Conservation (phyloP, 1,140 invertebrate species). For the Lepidostoma basale region DNA sequence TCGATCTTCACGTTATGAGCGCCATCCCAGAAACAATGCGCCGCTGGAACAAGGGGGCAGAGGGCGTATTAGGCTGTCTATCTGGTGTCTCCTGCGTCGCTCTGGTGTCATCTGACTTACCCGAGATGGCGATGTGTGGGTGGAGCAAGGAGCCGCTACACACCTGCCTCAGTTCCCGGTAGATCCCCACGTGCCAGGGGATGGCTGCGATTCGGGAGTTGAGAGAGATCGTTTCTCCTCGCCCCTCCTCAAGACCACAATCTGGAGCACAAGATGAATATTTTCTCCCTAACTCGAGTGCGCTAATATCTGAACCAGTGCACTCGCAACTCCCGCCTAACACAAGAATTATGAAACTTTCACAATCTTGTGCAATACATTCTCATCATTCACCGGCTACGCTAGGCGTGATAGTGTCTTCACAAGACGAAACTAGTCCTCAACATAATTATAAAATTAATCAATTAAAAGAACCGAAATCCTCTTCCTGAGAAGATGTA, state of each 20-base stretch:
- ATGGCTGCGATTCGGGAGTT: background rate
- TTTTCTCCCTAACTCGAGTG: too few relatives aligned
- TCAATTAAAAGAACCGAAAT: too few relatives aligned
- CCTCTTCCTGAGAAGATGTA: too few relatives aligned
- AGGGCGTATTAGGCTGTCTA: too few relatives aligned
- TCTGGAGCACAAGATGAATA: constrained; percentile 25
- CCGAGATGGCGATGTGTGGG: constrained; percentile 1
- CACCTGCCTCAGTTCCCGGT: background rate
- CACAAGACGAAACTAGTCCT: too few relatives aligned
- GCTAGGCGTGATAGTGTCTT: too few relatives aligned
- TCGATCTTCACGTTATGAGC: background rate
- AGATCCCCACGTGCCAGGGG: constrained; percentile 33
- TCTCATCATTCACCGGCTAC: too few relatives aligned
- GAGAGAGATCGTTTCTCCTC: background rate
- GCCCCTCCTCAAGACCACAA: background rate
- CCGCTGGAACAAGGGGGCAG: constrained; percentile 6
- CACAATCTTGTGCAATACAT: too few relatives aligned
- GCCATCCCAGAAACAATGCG: constrained; percentile 1
- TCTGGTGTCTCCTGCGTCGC: too few relatives aligned
- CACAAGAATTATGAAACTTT: too few relatives aligned
- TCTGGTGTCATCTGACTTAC: background rate
- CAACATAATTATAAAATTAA: too few relatives aligned
- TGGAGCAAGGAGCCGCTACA: constrained; percentile 14
- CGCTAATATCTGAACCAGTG: background rate
- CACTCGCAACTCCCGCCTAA: too few relatives aligned